Evolutionary conservation across 2,797 vertebrate genomes (phyloP).

Genomic region (Sebastes nivosus): DNA sequence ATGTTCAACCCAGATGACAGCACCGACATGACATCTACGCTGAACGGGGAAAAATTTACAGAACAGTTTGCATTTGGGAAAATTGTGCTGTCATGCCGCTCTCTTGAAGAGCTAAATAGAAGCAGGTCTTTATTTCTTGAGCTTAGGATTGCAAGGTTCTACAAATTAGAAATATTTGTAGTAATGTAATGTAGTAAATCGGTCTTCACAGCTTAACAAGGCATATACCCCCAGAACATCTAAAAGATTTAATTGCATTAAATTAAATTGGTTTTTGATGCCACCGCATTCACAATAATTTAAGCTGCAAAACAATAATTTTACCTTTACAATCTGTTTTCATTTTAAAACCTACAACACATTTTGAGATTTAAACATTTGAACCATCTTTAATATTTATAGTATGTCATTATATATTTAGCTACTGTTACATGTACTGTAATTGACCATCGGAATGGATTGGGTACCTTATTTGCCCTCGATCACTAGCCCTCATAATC

Average conservation of each 20-base stretch:
- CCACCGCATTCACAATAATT: neutral
- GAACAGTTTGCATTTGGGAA: conserved; percentile 14
- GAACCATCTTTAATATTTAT: neutral
- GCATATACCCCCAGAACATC: neutral
- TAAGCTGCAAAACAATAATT: neutral
- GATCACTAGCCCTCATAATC: neutral
- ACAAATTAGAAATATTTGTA: neutral
- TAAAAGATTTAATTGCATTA: neutral
- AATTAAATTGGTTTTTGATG: neutral
- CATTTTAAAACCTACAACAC: neutral
- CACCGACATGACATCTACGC: conserved; percentile 82
- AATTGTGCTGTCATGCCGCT: conserved; percentile 14
- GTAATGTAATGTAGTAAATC: neutral
- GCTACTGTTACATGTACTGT: neutral
- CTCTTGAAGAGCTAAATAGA: neutral
- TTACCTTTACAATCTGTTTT: neutral
- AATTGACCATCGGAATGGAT: neutral
- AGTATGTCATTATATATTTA: neutral
- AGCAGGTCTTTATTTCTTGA: neutral
- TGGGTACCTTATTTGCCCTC: neutral
- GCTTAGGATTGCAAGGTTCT: neutral
- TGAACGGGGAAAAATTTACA: conserved; percentile 73
- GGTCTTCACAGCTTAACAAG: neutral
- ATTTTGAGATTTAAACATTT: neutral
- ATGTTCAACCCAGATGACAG: conserved; percentile 92